Evolutionary conservation across 2,113 vertebrate genomes (phyloP), one percentile per base, ranked within the genome.

Genomic region (Neogale vison): DNA sequence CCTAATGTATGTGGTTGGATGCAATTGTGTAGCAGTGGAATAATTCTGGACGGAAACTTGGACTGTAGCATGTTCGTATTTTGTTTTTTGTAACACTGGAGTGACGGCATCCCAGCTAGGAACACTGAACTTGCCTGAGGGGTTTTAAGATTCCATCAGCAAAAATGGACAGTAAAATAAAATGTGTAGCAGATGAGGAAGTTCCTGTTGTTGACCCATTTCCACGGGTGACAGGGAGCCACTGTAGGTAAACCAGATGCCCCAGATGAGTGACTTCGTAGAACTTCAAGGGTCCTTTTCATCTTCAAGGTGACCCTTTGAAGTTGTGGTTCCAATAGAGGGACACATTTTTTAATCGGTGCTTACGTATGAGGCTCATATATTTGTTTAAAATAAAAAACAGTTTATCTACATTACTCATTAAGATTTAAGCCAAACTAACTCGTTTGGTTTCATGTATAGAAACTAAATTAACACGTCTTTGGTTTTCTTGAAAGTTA

Each of bases 71-170:
- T 97, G 67, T 95, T 88, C 84, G 45, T 93, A 0, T 96, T 96
- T 94, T 74, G 11, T 79, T 95, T 86, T 71, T 57, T 92, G 83
- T 98, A 81, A 47, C 93, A 80, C 67, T 39, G 0, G 93, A 96
- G 47, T 39, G 1, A 83, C 10, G 29, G 65, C 85, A 0, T 92
- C 1, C 4, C 4, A 0, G 45, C 45, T 0, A 0, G 47, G 55
- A 15, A 31, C 21, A 14, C 1, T 11, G 57, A 36, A 36, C 9
- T 12, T 94, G 29, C 65, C 17, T 18, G 0, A 55, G 42, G 65
- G 67, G 80, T 79, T 81, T 95, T 90, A 47, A 20, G 0, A 1
- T 88, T 76, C 50, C 34, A 12, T 0, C 71, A 87, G 67, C 0
- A 0, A 3, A 0, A 94, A 45, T 3, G 0, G 87, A 59, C 21